Percentiles rank a stretch among this genome's conserved stretches.
Conservation (phyloP, 2,113 vertebrate genomes). For the Hemichromis elongatus region DNA sequence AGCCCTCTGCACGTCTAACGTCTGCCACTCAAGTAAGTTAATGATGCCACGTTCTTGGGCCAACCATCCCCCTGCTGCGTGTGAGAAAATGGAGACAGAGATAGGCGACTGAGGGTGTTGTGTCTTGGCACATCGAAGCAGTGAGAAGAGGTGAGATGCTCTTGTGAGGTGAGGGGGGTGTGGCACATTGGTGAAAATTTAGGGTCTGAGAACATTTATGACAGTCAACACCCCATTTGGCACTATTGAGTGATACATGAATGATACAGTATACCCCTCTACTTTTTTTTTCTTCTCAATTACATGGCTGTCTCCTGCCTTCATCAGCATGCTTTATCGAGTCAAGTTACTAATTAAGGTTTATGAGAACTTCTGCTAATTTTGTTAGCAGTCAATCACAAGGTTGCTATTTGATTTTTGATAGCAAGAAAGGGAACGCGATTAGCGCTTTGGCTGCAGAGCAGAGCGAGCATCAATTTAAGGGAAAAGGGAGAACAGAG, state of each 20-base stretch:
- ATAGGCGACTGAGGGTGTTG: conserved; percentile 1
- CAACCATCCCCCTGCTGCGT: conserved; percentile 51
- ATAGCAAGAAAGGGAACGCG: conserved; percentile 8
- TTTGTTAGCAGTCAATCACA: conserved; percentile 72
- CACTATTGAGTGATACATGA: conserved; percentile 76
- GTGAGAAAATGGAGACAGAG: conserved; percentile 12
- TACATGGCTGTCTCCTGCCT: not conserved
- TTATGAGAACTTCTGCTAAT: conserved; percentile 82
- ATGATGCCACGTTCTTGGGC: conserved; percentile 69
- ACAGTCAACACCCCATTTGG: conserved; percentile 81
- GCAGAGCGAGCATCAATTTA: conserved; percentile 65
- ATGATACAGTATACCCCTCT: not conserved
- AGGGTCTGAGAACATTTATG: conserved; percentile 76
- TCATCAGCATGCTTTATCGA: conserved; percentile 76
- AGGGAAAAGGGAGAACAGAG: conserved; percentile 23
- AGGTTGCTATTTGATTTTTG: conserved; percentile 63
- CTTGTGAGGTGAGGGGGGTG: conserved; percentile 1
- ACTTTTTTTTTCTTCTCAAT: not conserved
- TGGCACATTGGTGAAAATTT: not conserved
- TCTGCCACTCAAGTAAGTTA: conserved; percentile 81
- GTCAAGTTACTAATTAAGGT: conserved; percentile 86
- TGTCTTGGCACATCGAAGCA: conserved; percentile 43
- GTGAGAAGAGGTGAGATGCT: conserved; percentile 40
- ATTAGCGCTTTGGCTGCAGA: conserved; percentile 22
- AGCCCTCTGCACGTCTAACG: conserved; percentile 75